phyloP scores from a whole-genome alignment of 2,797 vertebrate species.

The Perodicticus potto region DNA sequence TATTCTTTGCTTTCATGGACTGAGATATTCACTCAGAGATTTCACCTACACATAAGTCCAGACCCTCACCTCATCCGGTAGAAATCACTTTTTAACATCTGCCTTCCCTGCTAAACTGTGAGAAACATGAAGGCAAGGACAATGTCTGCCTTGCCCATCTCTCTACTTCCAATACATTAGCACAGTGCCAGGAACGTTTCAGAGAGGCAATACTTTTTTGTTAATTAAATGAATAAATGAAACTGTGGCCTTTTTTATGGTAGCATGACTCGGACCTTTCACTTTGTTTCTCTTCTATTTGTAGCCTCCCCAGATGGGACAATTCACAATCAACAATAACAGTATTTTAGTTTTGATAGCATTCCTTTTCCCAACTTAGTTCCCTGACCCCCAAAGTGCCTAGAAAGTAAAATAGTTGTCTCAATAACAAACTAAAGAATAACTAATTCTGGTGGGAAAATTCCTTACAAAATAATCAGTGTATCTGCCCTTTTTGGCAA shows the following conservation, averaged over 20 bases:
- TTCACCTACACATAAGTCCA: neutral
- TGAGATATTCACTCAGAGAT: neutral
- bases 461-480: neutral
- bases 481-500: neutral
- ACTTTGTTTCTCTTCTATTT: neutral
- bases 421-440: neutral
- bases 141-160: neutral
- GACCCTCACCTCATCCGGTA: neutral
- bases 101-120: neutral
- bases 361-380: neutral
- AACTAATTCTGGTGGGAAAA: neutral
- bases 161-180: neutral
- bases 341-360: neutral
- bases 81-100: neutral
- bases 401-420: neutral
- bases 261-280: neutral
- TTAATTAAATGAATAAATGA: neutral
- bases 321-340: neutral
- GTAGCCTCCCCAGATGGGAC: neutral
- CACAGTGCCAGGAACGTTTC: neutral
- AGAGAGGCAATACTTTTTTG: neutral
- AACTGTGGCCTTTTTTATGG: neutral
- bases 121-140: neutral
- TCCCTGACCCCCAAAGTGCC: neutral
- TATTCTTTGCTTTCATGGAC: neutral